Evolutionary conservation across 2,888 invertebrate genomes (phyloP).

Genomic region (Diarsia rubi): DNA sequence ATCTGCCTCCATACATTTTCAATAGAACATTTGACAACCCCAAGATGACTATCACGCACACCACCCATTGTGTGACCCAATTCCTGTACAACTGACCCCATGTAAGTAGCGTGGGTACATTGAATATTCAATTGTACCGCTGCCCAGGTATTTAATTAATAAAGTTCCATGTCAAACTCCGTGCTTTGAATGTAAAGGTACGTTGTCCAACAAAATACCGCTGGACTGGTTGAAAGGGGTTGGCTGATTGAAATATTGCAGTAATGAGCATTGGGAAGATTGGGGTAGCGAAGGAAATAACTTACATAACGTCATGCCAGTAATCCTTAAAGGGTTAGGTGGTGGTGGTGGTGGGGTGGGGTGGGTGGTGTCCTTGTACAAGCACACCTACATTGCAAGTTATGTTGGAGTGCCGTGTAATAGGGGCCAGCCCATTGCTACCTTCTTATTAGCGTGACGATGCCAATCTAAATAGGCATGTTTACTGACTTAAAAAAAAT

Average conservation of each 20-base stretch:
- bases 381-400: no score
- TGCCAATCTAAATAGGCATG: no score
- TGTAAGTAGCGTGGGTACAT: constrained; percentile 18
- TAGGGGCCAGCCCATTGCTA: no score
- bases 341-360: no score
- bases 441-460: no score
- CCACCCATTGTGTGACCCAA: constrained; percentile 26
- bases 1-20: not conserved
- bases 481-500: no score
- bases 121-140: constrained; percentile 28
- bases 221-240: not conserved
- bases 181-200: constrained; percentile 56
- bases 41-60: constrained; percentile 10
- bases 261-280: constrained; percentile 4
- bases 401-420: no score
- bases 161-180: constrained; percentile 49
- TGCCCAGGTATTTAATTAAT: constrained; percentile 63
- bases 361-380: no score
- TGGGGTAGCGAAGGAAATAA: no score
- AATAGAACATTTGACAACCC: constrained; percentile 1
- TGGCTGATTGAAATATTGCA: constrained; percentile 38
- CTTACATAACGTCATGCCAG: no score
- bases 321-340: no score
- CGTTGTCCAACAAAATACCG: constrained; percentile 38
- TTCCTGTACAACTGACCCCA: constrained; percentile 33